Base-by-base conservation (phyloP, 2,888 invertebrate species). In the Phengaris arion region DNA sequence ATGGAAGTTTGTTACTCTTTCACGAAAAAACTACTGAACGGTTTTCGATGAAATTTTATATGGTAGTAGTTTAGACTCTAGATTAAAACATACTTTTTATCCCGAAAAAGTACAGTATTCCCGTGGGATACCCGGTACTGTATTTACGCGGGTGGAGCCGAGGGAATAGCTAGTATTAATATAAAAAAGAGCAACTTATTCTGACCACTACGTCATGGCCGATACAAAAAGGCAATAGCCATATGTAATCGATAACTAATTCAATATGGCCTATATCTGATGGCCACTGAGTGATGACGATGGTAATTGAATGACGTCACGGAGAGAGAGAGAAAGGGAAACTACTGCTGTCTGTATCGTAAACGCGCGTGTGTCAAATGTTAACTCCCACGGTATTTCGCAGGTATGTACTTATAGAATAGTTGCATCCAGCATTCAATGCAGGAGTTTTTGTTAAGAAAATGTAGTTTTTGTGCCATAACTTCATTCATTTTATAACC, bases 321-420 rank as follows among this genome's bases (percentile, higher is more conserved):
- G 77, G 79, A 77, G 78, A 79, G 79, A 82, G 80, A 79, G 79
- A 82, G 80, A 81, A 80, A 83, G 82, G 83, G 81, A 82, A 78
- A 78, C 79, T 80, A 79, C 75, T 75, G 78, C 79, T 77, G 82
- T 86, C 85, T 80, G 82, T 78, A 83, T 86, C 84, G 82, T 85
- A 84, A 86, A 88, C 81, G 86, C 89, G 35, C 35, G 88, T 89
- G 87, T 86, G 89, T 89, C 64, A 64, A 45, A 64, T 64, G 35
- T 35, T 35, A 35, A 64, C 64, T 89, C 87, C 84, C 90, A 89
- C 89, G 87, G 84, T 82, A 83, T 84, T 80, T 8, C 72, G 69
- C 87, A 86, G 89, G 79, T 83, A 59, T 74, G 87, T 68, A 89
- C 64, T 45, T 64, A 52, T 12, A 52, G 10, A 12, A 10, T 52